These are phyloP conservation scores for Pelodytes ibericus DNA, from an alignment of 2,797 vertebrate genomes.

Conservation along the genomic window DNA sequence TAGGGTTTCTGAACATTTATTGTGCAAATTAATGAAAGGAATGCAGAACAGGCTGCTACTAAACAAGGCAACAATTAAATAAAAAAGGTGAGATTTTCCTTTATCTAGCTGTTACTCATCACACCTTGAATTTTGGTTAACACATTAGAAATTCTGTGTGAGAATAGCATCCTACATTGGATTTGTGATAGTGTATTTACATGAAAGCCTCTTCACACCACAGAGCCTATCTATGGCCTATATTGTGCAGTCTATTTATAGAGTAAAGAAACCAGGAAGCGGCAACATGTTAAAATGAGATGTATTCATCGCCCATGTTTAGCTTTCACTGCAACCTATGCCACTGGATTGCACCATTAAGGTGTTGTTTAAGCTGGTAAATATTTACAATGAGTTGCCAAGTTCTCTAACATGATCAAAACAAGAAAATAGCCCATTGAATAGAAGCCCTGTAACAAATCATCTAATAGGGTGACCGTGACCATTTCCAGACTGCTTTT, in stretches of 20 bases:
- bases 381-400: slow-evolving; percentile 52
- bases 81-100: neutral
- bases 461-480: slow-evolving; percentile 54
- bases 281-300: neutral
- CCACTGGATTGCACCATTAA: neutral
- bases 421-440: slow-evolving; percentile 42
- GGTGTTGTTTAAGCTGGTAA: slow-evolving; percentile 38
- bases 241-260: no score
- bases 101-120: neutral
- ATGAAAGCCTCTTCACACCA: no score
- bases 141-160: neutral
- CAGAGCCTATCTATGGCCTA: no score
- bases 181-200: no score
- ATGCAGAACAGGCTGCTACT: neutral
- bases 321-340: neutral
- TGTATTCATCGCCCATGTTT: neutral
- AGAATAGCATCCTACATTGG: neutral
- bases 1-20: neutral
- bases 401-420: slow-evolving; percentile 55
- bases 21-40: neutral
- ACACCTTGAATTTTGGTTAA: neutral
- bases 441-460: slow-evolving; percentile 59
- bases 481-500: slow-evolving; percentile 61
- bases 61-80: neutral
- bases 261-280: neutral